A percentile compares a stretch with the other conserved stretches of the same genome.
phyloP scores from a whole-genome alignment of 2,888 invertebrate genomes.

The Gisinianus flammeolus region DNA sequence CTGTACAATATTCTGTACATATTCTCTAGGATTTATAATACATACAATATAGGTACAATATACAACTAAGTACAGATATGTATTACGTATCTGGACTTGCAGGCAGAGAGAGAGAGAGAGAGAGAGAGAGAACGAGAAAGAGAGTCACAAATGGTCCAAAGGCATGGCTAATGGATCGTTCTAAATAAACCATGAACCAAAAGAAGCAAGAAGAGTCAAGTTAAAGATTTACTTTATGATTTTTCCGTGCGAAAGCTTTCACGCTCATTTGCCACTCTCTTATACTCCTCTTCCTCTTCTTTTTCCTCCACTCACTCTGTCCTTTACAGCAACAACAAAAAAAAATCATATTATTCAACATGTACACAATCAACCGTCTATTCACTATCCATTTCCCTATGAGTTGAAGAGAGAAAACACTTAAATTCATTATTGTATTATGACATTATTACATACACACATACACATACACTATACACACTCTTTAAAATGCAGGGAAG shows the following conservation, averaged over 20 bases:
- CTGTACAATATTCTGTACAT: too few species aligned
- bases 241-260: slow-evolving; percentile 52
- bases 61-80: too few species aligned
- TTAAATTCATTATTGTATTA: slow-evolving; percentile 8
- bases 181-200: slow-evolving; percentile 26
- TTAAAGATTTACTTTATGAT: slow-evolving; percentile 56
- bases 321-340: background rate
- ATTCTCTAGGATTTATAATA: too few species aligned
- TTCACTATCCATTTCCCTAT: slow-evolving; percentile 1
- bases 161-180: slow-evolving; percentile 42
- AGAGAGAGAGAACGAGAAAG: too few species aligned
- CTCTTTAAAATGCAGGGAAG: too few species aligned
- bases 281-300: background rate
- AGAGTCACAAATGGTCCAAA: background rate
- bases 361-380: slow-evolving; percentile 5
- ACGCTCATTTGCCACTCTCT: slow-evolving; percentile 40
- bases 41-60: too few species aligned
- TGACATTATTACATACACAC: background rate
- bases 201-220: slow-evolving; percentile 21
- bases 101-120: too few species aligned
- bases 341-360: background rate
- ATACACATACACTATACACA: background rate
- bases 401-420: slow-evolving; percentile 1
- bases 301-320: background rate
- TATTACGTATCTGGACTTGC: too few species aligned